Percentiles rank a stretch among this genome's conserved stretches.
These are phyloP conservation scores for Sesamia inferens DNA, from an alignment of 2,888 invertebrate species.

Conservation along the genomic window DNA sequence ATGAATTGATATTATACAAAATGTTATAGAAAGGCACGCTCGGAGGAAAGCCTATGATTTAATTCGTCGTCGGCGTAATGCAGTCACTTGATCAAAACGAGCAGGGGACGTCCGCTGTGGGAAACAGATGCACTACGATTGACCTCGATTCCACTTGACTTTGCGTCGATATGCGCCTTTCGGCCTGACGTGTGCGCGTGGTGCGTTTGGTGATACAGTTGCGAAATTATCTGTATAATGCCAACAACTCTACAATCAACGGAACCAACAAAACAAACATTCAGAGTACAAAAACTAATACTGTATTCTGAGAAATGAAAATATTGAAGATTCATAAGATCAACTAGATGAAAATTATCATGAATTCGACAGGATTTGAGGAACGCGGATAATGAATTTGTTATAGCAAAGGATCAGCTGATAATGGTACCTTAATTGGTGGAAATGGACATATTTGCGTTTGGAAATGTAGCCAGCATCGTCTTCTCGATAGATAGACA, in stretches of 20 bases:
- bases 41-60: slow-evolving; percentile 89
- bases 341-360: slow-evolving; percentile 32
- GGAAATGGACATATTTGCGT: slow-evolving; percentile 49
- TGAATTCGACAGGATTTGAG: slow-evolving; percentile 26
- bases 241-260: slow-evolving; percentile 57
- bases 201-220: slow-evolving; percentile 53
- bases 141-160: slow-evolving; percentile 69
- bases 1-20: slow-evolving; percentile 86
- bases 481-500: slow-evolving; percentile 64
- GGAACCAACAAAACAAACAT: slow-evolving; percentile 41
- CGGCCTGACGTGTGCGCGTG: slow-evolving; percentile 50
- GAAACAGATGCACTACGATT: slow-evolving; percentile 69
- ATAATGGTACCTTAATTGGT: slow-evolving; percentile 34
- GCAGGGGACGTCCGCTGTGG: slow-evolving; percentile 73
- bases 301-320: slow-evolving; percentile 46
- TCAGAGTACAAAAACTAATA: slow-evolving; percentile 41
- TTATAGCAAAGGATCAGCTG: slow-evolving; percentile 37
- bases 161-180: slow-evolving; percentile 63
- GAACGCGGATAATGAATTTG: slow-evolving; percentile 35
- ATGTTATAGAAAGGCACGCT: slow-evolving; percentile 90
- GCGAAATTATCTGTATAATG: slow-evolving; percentile 61
- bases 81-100: slow-evolving; percentile 78
- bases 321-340: slow-evolving; percentile 40
- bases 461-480: slow-evolving; percentile 59
- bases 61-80: slow-evolving; percentile 85